Conservation (phyloP, 2,888 invertebrate species). For the Athalia circularis region DNA sequence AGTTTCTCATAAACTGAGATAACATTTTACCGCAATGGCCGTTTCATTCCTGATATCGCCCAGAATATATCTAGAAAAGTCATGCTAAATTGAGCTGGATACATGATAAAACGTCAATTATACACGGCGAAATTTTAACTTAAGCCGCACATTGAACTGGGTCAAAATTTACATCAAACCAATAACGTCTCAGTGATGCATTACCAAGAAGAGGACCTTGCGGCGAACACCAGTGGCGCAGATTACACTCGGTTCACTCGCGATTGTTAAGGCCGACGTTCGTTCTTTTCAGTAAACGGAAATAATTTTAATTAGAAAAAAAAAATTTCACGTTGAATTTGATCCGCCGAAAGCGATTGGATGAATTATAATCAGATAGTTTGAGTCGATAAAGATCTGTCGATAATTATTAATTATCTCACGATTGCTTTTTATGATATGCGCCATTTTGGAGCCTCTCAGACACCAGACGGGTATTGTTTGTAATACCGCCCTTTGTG, state of each 20-base stretch:
- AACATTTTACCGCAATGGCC: neutral
- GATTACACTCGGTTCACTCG: neutral
- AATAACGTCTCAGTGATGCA: constrained; percentile 9
- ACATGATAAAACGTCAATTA: constrained; percentile 9
- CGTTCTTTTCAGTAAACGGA: too few species aligned
- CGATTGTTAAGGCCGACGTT: neutral
- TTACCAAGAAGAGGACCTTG: neutral
- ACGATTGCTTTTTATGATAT: too few species aligned
- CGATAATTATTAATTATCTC: neutral
- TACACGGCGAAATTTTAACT: constrained; percentile 15
- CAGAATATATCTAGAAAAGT: neutral
- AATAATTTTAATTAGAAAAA: too few species aligned
- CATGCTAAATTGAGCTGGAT: neutral
- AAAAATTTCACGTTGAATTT: too few species aligned
- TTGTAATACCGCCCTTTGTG: neutral
- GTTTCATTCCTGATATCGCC: neutral
- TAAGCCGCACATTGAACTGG: constrained; percentile 7
- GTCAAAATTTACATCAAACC: constrained; percentile 18
- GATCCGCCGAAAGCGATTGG: too few species aligned
- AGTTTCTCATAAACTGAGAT: neutral
- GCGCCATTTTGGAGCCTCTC: too few species aligned
- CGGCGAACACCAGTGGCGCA: neutral
- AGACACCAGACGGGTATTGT: neutral
- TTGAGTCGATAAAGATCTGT: neutral
- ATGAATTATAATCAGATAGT: too few species aligned